These are phyloP conservation scores for Oreortyx pictus DNA, from an alignment of 2,797 vertebrate species.

Conservation along the genomic window DNA sequence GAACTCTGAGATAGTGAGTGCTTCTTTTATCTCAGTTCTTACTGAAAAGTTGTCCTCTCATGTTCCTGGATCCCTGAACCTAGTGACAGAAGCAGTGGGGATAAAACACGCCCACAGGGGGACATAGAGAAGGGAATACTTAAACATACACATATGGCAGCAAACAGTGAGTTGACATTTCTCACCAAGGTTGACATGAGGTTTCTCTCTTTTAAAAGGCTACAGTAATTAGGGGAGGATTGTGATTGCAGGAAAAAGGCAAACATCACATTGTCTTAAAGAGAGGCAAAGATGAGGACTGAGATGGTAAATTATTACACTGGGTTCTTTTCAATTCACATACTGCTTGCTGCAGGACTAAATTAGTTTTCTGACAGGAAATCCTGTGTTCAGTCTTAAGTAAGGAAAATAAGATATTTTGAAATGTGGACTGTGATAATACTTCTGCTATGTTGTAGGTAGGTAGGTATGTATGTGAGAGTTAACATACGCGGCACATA, in stretches of 20 bases:
- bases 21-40: neutral
- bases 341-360: neutral
- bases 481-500: rapidly evolving
- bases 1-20: neutral
- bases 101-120: neutral
- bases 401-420: neutral
- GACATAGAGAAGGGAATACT: neutral
- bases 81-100: neutral
- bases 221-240: neutral
- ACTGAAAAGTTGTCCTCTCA: neutral
- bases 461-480: neutral
- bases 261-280: neutral
- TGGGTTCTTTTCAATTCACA: neutral
- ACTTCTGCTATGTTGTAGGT: neutral
- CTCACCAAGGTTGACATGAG: neutral
- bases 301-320: neutral
- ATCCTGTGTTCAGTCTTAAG: neutral
- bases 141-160: neutral
- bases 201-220: neutral
- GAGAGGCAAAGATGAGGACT: neutral
- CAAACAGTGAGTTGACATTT: neutral
- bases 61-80: neutral
- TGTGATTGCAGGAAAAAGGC: neutral
- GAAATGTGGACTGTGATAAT: neutral
- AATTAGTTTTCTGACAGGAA: neutral